phyloP scores from a whole-genome alignment of 2,888 invertebrate genomes.

The Dusona sp. region DNA sequence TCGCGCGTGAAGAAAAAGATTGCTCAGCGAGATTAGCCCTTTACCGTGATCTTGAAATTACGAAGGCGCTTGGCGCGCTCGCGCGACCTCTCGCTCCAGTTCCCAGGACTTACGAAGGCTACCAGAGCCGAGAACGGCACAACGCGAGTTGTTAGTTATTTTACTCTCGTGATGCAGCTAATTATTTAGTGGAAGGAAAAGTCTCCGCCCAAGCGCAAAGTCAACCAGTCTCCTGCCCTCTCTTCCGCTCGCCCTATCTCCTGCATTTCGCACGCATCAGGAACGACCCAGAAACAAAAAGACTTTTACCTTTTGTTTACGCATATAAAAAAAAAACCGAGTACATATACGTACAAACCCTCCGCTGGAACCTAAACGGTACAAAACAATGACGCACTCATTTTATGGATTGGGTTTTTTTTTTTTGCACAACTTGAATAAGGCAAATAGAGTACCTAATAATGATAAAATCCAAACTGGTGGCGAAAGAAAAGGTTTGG shows the following conservation, averaged over 20 bases:
- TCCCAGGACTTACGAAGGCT: slow-evolving; percentile 70
- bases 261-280: slow-evolving; percentile 61
- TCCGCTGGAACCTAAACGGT: no score
- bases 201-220: slow-evolving; percentile 11
- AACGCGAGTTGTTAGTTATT: slow-evolving; percentile 28
- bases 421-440: background rate
- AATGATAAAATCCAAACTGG: background rate
- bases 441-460: background rate
- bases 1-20: slow-evolving; percentile 34
- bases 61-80: slow-evolving; percentile 36
- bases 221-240: slow-evolving; percentile 13
- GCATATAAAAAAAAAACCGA: background rate
- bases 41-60: slow-evolving; percentile 79
- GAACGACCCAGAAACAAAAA: background rate
- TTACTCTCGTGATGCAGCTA: slow-evolving; percentile 33
- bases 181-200: slow-evolving; percentile 51
- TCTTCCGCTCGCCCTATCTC: background rate
- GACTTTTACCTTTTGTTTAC: slow-evolving; percentile 19
- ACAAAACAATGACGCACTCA: slow-evolving; percentile 43
- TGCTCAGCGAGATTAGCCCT: slow-evolving; percentile 68
- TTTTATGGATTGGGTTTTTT: slow-evolving; percentile 6
- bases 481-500: background rate
- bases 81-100: slow-evolving; percentile 71
- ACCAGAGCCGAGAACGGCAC: slow-evolving; percentile 10
- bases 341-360: no score